phyloP scores from a whole-genome alignment of 2,113 vertebrate genomes.

The Sarotherodon lohbergeri region DNA sequence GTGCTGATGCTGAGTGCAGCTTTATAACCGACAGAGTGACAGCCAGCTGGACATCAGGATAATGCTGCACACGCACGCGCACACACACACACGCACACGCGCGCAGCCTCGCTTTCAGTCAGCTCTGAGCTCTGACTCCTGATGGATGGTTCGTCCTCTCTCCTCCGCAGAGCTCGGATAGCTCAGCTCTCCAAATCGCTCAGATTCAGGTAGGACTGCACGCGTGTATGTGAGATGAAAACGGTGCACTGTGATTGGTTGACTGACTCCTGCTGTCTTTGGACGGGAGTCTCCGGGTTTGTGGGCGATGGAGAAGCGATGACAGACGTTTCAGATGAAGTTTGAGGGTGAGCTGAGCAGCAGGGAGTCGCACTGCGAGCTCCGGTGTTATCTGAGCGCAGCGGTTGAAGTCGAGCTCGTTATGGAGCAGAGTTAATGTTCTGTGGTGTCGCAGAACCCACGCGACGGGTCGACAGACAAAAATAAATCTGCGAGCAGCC shows the following conservation, averaged over 20 bases:
- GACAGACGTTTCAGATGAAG: not conserved
- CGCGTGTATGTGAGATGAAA: not conserved
- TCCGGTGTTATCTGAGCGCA: not conserved
- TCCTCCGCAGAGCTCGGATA: constrained; percentile 54
- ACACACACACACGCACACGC: not conserved
- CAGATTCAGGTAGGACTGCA: constrained; percentile 54
- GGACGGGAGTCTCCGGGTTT: not conserved
- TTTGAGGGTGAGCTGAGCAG: not conserved
- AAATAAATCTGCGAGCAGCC: not conserved
- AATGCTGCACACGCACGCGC: not conserved
- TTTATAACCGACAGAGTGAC: not conserved
- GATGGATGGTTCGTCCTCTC: constrained; percentile 62
- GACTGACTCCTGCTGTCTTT: not conserved
- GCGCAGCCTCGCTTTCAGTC: not conserved
- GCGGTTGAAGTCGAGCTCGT: not conserved
- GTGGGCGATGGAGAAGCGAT: not conserved
- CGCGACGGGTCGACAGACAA: not conserved
- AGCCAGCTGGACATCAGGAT: constrained; percentile 26
- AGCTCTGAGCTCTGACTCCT: not conserved
- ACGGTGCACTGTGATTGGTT: not conserved
- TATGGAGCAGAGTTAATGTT: not conserved
- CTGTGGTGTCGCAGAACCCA: not conserved
- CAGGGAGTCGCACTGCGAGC: not conserved
- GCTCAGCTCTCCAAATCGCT: constrained; percentile 53
- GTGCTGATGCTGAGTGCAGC: not conserved